phyloP scores from a whole-genome alignment of 2,797 vertebrate genomes.

The Pseudomugil tenellus region DNA sequence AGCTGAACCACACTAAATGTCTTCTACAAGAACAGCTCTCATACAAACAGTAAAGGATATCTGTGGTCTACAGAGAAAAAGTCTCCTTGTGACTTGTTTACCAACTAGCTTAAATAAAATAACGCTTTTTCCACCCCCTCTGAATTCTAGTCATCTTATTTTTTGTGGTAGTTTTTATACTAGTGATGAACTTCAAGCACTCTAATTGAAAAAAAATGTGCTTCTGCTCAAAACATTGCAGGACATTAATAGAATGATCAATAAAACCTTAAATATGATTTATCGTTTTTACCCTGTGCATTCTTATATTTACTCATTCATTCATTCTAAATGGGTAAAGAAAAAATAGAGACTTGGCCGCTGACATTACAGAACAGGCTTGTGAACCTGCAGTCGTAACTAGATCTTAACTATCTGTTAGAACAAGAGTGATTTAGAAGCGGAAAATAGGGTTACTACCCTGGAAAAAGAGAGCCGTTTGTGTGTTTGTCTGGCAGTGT shows the following conservation, averaged over 20 bases:
- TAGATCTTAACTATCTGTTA: conserved; percentile 13
- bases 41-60: neutral
- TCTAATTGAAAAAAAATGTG: neutral
- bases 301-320: neutral
- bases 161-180: neutral
- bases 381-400: neutral
- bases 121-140: conserved; percentile 8
- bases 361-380: neutral
- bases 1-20: neutral
- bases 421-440: conserved; percentile 17
- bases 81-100: neutral
- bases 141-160: neutral
- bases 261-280: neutral
- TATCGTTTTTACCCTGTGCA: neutral
- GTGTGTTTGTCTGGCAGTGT: neutral
- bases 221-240: too few species aligned
- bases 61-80: neutral
- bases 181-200: neutral
- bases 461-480: conserved; percentile 30
- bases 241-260: too few species aligned
- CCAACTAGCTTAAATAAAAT: neutral
- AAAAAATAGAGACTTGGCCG: neutral
- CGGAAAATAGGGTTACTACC: conserved; percentile 40
- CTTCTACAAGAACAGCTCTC: neutral
- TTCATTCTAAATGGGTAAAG: neutral